Percentiles rank a stretch among this genome's conserved stretches.
phyloP scores from a whole-genome alignment of 1,140 invertebrate genomes.

The Fopius arisanus region DNA sequence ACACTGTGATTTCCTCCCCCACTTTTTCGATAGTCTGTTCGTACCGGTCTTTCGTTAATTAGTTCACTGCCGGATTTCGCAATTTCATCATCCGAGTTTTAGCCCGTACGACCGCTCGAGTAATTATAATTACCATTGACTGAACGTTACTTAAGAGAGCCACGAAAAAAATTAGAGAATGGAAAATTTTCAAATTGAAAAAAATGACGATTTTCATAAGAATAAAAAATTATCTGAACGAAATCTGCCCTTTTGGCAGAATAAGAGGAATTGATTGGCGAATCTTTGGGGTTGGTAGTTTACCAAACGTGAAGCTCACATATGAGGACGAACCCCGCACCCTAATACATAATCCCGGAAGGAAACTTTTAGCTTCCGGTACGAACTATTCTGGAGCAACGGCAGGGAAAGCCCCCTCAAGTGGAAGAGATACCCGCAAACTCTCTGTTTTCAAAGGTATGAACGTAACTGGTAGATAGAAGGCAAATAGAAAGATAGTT shows the following conservation, averaged over 20 bases:
- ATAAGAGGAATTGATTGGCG: not conserved
- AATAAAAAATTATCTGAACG: too few species aligned
- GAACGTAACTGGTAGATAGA: not conserved
- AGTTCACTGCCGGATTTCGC: slow-evolving; percentile 9
- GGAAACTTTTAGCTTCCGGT: slow-evolving; percentile 48
- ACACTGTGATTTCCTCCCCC: not conserved
- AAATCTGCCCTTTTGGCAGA: too few species aligned
- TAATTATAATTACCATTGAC: not conserved
- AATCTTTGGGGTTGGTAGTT: not conserved
- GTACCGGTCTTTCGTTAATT: not conserved
- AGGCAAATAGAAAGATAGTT: not conserved
- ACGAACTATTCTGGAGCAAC: slow-evolving; percentile 44
- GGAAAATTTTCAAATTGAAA: too few species aligned
- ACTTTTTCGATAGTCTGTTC: slow-evolving; percentile 6
- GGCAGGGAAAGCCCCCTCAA: slow-evolving; percentile 42
- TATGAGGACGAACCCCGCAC: slow-evolving; percentile 16
- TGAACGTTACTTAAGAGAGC: not conserved
- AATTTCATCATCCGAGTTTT: slow-evolving; percentile 10
- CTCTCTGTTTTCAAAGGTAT: not conserved
- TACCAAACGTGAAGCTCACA: not conserved
- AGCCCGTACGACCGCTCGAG: not conserved
- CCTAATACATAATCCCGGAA: slow-evolving; percentile 46
- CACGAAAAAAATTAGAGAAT: too few species aligned
- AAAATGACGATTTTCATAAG: too few species aligned
- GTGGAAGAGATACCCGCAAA: slow-evolving; percentile 50